phyloP scores from a whole-genome alignment of 1,140 invertebrate genomes.

The Leptinotarsa lineolata region DNA sequence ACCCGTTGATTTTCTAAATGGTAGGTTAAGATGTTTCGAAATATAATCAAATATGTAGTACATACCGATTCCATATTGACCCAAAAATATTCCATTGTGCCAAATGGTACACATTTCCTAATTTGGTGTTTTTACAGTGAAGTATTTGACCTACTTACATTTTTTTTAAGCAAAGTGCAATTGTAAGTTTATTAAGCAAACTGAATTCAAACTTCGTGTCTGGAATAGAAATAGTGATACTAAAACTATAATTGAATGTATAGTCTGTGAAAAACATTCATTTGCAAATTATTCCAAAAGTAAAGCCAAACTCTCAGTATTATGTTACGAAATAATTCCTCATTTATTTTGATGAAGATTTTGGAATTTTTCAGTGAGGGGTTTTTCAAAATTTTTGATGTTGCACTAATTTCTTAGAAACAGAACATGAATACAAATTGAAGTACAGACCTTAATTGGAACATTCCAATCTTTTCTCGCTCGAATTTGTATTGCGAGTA shows the following conservation, averaged over 20 bases:
- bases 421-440: too few relatives aligned
- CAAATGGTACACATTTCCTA: neutral
- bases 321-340: conserved; percentile 17
- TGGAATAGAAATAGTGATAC: neutral
- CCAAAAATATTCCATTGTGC: too few relatives aligned
- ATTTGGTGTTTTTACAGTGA: neutral
- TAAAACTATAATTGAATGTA: neutral
- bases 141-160: neutral
- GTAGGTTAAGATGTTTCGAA: too few relatives aligned
- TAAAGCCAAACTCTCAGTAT: conserved; percentile 29
- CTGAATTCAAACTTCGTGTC: too few relatives aligned
- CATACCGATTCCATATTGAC: too few relatives aligned
- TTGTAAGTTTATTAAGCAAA: conserved; percentile 2
- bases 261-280: neutral
- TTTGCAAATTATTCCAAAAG: conserved; percentile 23
- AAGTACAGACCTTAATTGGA: neutral
- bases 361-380: neutral
- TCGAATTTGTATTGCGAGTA: conserved; percentile 5
- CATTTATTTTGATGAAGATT: neutral
- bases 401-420: too few relatives aligned
- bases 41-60: too few relatives aligned
- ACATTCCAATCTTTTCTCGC: conserved; percentile 5
- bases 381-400: too few relatives aligned
- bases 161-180: neutral
- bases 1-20: too few relatives aligned